These are phyloP conservation scores for Chloroclysta siterata DNA, from an alignment of 2,888 invertebrate species.

Conservation along the genomic window DNA sequence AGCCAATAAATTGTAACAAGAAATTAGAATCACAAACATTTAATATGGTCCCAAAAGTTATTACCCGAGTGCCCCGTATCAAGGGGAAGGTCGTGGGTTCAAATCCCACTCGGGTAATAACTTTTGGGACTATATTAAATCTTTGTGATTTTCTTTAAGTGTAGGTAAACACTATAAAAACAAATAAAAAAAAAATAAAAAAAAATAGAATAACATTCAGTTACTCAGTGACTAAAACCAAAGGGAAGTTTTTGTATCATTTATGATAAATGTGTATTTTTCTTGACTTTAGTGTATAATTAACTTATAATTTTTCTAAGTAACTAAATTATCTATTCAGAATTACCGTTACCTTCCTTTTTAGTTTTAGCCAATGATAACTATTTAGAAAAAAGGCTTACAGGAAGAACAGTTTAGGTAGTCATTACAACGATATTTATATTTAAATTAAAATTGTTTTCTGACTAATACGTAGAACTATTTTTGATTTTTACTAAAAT, in stretches of 20 bases:
- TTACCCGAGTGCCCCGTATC: too few species aligned
- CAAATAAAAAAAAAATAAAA: too few species aligned
- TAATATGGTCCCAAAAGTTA: too few species aligned
- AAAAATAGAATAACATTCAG: slow-evolving; percentile 12
- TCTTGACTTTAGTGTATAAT: too few species aligned
- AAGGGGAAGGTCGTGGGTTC: too few species aligned
- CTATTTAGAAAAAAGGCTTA: slow-evolving; percentile 43
- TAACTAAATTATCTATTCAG: too few species aligned
- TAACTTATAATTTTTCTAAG: too few species aligned
- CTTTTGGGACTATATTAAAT: too few species aligned
- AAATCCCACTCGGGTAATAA: too few species aligned
- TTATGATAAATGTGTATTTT: too few species aligned
- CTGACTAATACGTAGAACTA: slow-evolving; percentile 73
- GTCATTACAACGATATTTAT: slow-evolving; percentile 54
- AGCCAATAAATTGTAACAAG: slow-evolving; percentile 24
- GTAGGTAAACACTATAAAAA: too few species aligned
- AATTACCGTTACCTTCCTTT: slow-evolving; percentile 13
- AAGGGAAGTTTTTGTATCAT: slow-evolving; percentile 15
- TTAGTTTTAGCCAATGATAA: slow-evolving; percentile 12
- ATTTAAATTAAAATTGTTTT: slow-evolving; percentile 67
- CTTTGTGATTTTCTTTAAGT: too few species aligned
- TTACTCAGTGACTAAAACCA: slow-evolving; percentile 13
- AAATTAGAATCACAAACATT: slow-evolving; percentile 21
- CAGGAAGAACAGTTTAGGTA: slow-evolving; percentile 58
- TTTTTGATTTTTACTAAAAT: slow-evolving; percentile 56